These are phyloP conservation scores for Scomberomorus guttatus DNA, from an alignment of 2,797 vertebrate genomes.

Conservation along the genomic window DNA sequence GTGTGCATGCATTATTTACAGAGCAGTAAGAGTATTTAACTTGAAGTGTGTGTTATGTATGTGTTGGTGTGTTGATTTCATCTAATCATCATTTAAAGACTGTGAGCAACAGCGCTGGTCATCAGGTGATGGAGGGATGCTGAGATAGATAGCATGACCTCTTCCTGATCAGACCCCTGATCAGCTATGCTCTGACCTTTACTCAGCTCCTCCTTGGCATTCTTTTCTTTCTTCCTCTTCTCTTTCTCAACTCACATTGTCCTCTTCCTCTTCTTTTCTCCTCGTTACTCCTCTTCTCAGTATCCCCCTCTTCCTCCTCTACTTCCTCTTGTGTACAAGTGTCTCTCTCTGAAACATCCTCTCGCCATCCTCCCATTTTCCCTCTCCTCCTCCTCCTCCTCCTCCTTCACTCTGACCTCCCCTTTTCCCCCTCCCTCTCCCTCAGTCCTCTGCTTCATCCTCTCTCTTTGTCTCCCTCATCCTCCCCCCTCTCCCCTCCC, in stretches of 20 bases:
- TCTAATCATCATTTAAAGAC: background rate
- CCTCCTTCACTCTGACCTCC: constrained; percentile 20
- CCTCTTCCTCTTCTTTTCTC: constrained; percentile 48
- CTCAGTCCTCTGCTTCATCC: constrained; percentile 58
- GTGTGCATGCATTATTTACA: too few species aligned
- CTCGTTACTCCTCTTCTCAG: constrained; percentile 70
- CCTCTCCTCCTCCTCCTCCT: constrained; percentile 2
- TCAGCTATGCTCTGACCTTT: constrained; percentile 22
- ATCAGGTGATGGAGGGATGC: background rate
- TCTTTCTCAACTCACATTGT: constrained; percentile 21
- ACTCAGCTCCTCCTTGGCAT: background rate
- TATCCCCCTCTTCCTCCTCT: background rate
- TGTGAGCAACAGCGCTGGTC: background rate
- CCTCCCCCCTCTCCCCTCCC: constrained; percentile 17
- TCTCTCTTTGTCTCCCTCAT: constrained; percentile 79
- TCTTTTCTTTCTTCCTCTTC: constrained; percentile 75
- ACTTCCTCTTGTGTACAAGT: background rate
- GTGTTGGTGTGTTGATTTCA: background rate
- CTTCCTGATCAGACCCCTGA: constrained; percentile 14
- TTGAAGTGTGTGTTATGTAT: too few species aligned
- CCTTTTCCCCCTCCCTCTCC: background rate
- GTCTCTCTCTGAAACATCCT: constrained; percentile 2
- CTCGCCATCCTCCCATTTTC: background rate
- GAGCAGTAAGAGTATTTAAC: too few species aligned
- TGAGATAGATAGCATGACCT: background rate